A percentile compares a stretch with the other conserved stretches of the same genome.
Conservation (phyloP, 2,113 vertebrate genomes). For the Cichladusa arquata region DNA sequence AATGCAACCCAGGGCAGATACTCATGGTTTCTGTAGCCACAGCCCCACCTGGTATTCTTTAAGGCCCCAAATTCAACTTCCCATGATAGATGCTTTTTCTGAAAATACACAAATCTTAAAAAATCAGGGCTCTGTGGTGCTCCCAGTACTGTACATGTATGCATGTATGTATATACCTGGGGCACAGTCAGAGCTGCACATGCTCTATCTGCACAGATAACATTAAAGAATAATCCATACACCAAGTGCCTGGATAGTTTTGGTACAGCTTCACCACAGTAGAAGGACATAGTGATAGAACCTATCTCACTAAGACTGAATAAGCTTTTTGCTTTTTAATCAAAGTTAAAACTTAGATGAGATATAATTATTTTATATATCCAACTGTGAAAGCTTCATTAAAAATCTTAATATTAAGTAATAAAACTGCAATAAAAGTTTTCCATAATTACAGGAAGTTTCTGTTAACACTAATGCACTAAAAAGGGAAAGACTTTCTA, state of each 20-base stretch:
- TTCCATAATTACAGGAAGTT: not conserved
- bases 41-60: not conserved
- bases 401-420: conserved; percentile 13
- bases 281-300: not conserved
- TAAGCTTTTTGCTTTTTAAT: conserved; percentile 7
- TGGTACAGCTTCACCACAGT: not conserved
- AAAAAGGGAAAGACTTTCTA: not conserved
- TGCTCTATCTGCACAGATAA: not conserved
- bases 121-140: not conserved
- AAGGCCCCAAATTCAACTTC: not conserved
- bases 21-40: not conserved
- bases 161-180: fast-evolving
- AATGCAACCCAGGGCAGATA: not conserved
- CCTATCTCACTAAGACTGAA: not conserved
- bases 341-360: conserved; percentile 20
- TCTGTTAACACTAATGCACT: not conserved
- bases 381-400: conserved; percentile 1
- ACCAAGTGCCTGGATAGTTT: not conserved
- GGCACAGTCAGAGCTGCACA: not conserved
- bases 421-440: not conserved
- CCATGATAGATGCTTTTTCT: not conserved
- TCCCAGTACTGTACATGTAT: not conserved
- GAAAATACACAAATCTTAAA: not conserved
- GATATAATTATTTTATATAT: conserved; percentile 44
- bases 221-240: not conserved